These are phyloP conservation scores for Pseudococcus jackbeardsleyi DNA, from an alignment of 2,888 invertebrate genomes.

Conservation along the genomic window DNA sequence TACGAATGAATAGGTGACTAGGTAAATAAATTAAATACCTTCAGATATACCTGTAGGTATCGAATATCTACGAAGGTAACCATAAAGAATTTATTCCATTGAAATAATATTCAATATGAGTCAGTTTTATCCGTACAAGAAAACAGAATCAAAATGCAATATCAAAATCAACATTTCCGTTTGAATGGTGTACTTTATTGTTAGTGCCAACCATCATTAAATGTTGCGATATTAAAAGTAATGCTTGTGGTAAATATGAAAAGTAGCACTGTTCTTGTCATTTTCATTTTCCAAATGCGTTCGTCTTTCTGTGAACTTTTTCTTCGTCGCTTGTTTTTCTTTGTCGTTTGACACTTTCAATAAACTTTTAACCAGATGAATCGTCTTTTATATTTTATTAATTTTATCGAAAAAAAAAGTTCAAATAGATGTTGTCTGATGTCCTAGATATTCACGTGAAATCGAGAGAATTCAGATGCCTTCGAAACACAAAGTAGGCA, in stretches of 20 bases:
- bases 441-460: not conserved
- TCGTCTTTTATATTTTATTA: not conserved
- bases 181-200: not conserved
- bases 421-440: not conserved
- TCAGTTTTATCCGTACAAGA: not conserved
- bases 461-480: not conserved
- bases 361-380: conserved; percentile 33
- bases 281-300: conserved; percentile 51
- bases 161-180: conserved; percentile 24
- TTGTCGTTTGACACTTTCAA: conserved; percentile 40
- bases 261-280: conserved; percentile 49
- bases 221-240: conserved; percentile 45
- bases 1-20: too few relatives aligned
- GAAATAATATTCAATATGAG: not conserved
- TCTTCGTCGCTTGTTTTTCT: not conserved
- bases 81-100: too few relatives aligned
- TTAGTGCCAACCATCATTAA: conserved; percentile 44
- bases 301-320: conserved; percentile 31
- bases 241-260: conserved; percentile 31
- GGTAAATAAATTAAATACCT: too few relatives aligned
- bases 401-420: not conserved
- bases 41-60: too few relatives aligned
- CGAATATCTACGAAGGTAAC: too few relatives aligned
- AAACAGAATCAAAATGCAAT: not conserved
- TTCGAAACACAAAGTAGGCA: not conserved